Percentiles rank a stretch among this genome's conserved stretches.
These are phyloP conservation scores for Anneissia japonica DNA, from an alignment of 35 echinoderm and acorn worm genomes.

Conservation along the genomic window DNA sequence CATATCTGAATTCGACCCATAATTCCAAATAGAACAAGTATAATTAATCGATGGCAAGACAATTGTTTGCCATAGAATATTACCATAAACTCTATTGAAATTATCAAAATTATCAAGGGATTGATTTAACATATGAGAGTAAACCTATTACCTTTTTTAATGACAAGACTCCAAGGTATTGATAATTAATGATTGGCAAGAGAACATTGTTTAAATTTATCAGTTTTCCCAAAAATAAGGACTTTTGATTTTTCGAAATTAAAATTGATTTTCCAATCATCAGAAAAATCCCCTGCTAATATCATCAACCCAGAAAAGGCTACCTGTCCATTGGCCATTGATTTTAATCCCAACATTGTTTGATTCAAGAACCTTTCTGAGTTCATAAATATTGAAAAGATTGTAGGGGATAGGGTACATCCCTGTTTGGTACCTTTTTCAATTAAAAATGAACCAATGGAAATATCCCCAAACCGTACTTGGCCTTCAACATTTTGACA, in stretches of 20 bases:
- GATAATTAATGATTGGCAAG: background rate
- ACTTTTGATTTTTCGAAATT: background rate
- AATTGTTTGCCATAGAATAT: background rate
- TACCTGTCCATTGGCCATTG: background rate
- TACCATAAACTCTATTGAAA: too few relatives aligned
- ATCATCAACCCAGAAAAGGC: background rate
- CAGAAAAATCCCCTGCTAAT: background rate
- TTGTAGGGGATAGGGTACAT: background rate
- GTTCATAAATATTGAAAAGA: background rate
- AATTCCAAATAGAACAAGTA: background rate
- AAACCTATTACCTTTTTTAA: background rate
- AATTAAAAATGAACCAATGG: background rate
- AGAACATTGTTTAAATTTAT: background rate
- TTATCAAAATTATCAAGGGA: too few relatives aligned
- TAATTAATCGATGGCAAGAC: background rate
- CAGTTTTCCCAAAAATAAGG: background rate
- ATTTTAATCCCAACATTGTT: background rate
- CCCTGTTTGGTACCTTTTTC: background rate
- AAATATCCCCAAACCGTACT: background rate
- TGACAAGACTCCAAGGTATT: background rate
- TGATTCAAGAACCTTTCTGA: background rate
- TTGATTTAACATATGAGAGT: background rate
- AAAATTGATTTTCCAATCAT: background rate
- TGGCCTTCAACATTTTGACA: background rate
- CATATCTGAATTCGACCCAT: background rate